Evolutionary conservation across 92 coral and sea anemone species (phyloP).

Genomic region (Porites cylindrica): DNA sequence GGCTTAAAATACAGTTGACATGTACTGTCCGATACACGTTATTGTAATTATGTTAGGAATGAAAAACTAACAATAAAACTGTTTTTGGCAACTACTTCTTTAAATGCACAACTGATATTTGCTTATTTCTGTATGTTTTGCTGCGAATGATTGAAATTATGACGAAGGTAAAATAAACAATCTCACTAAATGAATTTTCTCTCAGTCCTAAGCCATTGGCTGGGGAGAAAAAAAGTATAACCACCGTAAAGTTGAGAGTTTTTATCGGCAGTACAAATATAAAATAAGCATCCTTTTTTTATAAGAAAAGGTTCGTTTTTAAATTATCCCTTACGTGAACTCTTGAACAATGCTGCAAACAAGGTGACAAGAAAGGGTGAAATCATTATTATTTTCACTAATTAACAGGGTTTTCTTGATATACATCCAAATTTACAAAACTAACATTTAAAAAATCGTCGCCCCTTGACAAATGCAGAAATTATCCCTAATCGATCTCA

Average conservation of each 20-base stretch:
- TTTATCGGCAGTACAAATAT: background rate
- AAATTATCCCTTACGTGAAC: background rate
- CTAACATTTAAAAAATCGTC: background rate
- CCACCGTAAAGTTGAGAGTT: background rate
- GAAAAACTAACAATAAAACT: slow-evolving; percentile 7
- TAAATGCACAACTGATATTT: background rate
- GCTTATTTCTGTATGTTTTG: background rate
- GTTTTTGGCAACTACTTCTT: slow-evolving; percentile 33
- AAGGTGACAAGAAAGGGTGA: background rate
- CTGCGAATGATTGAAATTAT: background rate
- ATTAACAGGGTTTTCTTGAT: background rate
- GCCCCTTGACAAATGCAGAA: background rate
- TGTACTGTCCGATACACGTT: background rate
- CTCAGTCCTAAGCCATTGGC: background rate
- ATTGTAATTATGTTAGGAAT: background rate
- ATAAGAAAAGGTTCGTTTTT: background rate
- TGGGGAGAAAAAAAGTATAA: background rate
- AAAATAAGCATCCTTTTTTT: background rate
- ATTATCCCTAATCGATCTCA: background rate
- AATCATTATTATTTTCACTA: background rate
- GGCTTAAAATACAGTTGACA: slow-evolving; percentile 1
- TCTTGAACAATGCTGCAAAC: background rate
- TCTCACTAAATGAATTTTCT: background rate
- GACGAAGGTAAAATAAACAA: background rate
- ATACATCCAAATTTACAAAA: background rate